Base-by-base conservation (phyloP, 1,140 invertebrate genomes). In the Drosophila bifasciata region DNA sequence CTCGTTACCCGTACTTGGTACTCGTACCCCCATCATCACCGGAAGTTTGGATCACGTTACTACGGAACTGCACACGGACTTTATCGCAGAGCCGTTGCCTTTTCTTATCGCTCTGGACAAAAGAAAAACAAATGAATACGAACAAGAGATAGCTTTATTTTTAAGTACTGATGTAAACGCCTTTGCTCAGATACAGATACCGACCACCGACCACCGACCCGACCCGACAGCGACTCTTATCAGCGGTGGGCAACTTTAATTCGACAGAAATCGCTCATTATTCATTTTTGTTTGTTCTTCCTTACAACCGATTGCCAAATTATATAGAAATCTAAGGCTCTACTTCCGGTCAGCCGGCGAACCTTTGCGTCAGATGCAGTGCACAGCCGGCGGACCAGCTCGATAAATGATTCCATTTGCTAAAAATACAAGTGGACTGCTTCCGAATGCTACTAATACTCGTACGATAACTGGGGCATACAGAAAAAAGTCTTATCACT, bases 81-180 rank as follows among this genome's bases (percentile, higher is more conserved):
- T 36, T 86, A 86, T 86, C 83, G 49, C 39, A 6, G 32, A 52
- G 40, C n/a, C 46, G 32, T 64, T 28, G 19, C 50, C 49, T 53
- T 40, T 66, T n/a, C 17, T 74, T 61, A 68, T 61, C 55, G 15
- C 7, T 44, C 7, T 44, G 28, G 52, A 11, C 53, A 51, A 66
- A 39, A 55, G 63, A 41, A 41, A 70, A 77, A 43, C 43, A 63
- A 63, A 58, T 36, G 39, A 53, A 46, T 15, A 68, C 45, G 46
- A 44, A 56, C 17, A 40, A 59, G 43, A 59, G 56, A 32, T 45
- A 46, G 67, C 41, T 81, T 77, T 85, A 78, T 85, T 88, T 77
- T 75, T 78, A 83, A 78, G 28, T 17, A 56, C 73, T 85, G 81
- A 85, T 85, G 83, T 78, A 88, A 85, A 77, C 79, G 49, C 40